These are phyloP conservation scores for Sphaerophoria rueppellii DNA, from an alignment of 2,888 invertebrate species.

Conservation along the genomic window DNA sequence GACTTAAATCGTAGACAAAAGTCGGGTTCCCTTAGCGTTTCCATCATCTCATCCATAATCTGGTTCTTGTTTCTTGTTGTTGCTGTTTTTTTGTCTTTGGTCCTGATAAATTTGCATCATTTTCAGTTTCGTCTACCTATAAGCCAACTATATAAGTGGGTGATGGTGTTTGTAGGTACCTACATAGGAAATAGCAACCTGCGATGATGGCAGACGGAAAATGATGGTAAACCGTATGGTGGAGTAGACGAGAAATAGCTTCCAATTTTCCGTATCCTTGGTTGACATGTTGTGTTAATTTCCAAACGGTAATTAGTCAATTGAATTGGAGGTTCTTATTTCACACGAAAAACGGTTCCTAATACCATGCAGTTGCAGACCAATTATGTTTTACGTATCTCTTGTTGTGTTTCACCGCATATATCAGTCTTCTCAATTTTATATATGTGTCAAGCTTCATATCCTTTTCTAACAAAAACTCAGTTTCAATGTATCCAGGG, in stretches of 20 bases:
- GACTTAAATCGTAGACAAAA: constrained; percentile 74
- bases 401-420: no score
- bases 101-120: constrained; percentile 73
- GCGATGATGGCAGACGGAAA: constrained; percentile 2
- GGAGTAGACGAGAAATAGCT: constrained; percentile 35
- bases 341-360: constrained; percentile 8
- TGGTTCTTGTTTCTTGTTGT: constrained; percentile 1
- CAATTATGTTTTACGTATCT: no score
- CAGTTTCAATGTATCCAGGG: no score
- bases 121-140: constrained; percentile 57
- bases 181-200: background rate
- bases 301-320: constrained; percentile 73
- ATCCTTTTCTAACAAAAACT: no score
- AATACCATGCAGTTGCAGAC: constrained; percentile 26
- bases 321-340: constrained; percentile 54
- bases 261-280: constrained; percentile 61
- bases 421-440: no score
- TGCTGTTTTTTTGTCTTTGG: constrained; percentile 39
- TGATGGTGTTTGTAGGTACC: constrained; percentile 1
- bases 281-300: constrained; percentile 71
- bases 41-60: constrained; percentile 7
- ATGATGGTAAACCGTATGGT: constrained; percentile 6
- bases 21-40: constrained; percentile 56
- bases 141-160: constrained; percentile 47
- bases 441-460: no score